These are phyloP conservation scores for Zosterops pallidus DNA, from an alignment of 2,113 vertebrate genomes.

Conservation along the genomic window DNA sequence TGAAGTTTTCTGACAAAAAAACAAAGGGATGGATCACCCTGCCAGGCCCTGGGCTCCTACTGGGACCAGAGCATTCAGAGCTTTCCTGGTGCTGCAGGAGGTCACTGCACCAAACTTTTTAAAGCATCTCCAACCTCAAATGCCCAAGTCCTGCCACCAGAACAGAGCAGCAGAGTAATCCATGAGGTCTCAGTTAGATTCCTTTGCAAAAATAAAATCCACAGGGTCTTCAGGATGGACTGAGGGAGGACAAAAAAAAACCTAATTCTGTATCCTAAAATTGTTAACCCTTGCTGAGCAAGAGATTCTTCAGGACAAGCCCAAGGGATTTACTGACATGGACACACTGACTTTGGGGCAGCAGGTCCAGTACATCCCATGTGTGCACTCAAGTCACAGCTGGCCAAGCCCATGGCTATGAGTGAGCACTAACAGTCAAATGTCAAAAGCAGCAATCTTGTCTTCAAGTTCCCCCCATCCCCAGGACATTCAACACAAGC, in stretches of 20 bases:
- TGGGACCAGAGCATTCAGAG: neutral
- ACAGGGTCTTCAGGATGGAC: neutral
- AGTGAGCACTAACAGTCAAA: neutral
- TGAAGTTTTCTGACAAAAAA: slow-evolving; percentile 28
- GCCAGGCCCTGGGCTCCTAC: neutral
- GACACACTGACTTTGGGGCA: rapidly evolving
- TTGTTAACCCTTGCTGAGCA: neutral
- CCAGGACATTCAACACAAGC: neutral
- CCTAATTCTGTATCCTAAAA: neutral
- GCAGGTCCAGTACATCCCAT: neutral
- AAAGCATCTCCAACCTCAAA: neutral
- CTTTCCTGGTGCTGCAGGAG: neutral
- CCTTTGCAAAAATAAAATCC: neutral
- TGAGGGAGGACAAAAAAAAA: neutral
- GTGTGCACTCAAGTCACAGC: neutral
- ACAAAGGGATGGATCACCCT: neutral
- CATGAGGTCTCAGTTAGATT: neutral
- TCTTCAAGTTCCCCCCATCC: neutral
- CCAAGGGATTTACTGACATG: neutral
- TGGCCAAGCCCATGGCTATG: neutral
- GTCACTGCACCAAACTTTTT: neutral
- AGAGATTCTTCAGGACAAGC: neutral
- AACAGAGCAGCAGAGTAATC: neutral
- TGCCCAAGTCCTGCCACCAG: neutral
- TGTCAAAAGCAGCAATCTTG: neutral